These are phyloP conservation scores for Dendrolimus houi DNA, from an alignment of 2,888 invertebrate genomes.

Conservation along the genomic window DNA sequence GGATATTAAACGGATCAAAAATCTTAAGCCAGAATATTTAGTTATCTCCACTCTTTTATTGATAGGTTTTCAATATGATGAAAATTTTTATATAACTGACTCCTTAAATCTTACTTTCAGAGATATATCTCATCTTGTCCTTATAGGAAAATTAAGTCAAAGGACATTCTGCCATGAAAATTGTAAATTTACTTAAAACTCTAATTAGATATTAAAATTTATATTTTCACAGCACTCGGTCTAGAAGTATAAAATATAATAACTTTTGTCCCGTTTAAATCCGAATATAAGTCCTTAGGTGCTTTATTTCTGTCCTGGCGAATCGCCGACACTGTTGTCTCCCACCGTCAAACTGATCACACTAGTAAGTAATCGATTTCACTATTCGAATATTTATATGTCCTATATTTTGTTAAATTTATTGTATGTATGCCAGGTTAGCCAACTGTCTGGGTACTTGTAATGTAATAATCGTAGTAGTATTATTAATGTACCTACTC, in stretches of 20 bases:
- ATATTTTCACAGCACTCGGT: not conserved
- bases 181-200: too few relatives aligned
- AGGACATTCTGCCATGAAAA: too few relatives aligned
- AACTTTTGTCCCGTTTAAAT: not conserved
- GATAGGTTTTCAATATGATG: too few relatives aligned
- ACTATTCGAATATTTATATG: conserved; percentile 57
- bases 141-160: too few relatives aligned
- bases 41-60: too few relatives aligned
- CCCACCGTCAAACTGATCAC: conserved; percentile 51
- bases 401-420: conserved; percentile 75
- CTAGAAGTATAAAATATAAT: not conserved
- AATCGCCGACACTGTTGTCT: conserved; percentile 61
- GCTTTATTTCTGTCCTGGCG: conserved; percentile 16
- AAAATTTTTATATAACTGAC: too few relatives aligned
- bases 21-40: too few relatives aligned
- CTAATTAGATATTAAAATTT: not conserved
- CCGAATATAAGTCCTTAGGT: conserved; percentile 24
- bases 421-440: conserved; percentile 61
- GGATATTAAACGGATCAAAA: not conserved
- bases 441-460: conserved; percentile 19
- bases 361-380: conserved; percentile 59
- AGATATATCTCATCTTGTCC: too few relatives aligned
- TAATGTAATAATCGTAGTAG: conserved; percentile 9
- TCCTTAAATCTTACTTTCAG: too few relatives aligned
- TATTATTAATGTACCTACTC: too few relatives aligned